Evolutionary conservation across 2,113 vertebrate genomes (phyloP), one percentile per base, ranked within the genome.

Genomic region (Junco hyemalis): DNA sequence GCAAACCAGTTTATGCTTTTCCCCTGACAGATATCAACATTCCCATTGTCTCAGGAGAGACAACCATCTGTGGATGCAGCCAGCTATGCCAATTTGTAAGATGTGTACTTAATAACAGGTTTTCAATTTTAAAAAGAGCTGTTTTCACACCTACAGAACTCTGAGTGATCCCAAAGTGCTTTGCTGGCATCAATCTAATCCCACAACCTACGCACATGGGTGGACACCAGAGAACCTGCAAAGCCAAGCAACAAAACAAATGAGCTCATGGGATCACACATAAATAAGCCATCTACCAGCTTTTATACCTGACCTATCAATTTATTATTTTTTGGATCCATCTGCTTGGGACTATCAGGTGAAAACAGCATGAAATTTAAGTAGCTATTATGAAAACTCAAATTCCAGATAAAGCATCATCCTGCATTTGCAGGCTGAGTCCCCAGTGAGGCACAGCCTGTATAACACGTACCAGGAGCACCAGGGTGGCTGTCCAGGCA

Each of bases 81-180:
- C 31, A 88, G 76, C 51, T 48, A 57, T 31, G 33, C 31, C 38
- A 51, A 76, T 95, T 94, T 78, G 54, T 84, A 60, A 84, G n/a
- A 86, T 28, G 40, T 44, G 68, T 68, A 24, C 65, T 65, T 96
- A 95, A 90, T 88, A 88, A 84, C 48, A 81, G 86, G 47, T 50
- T 94, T 95, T 93, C 63, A 77, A 42, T 63, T 94, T 90, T 3
- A 36, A 81, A 82, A 88, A 69, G 35, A 84, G 31, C 24, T 84
- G 29, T 63, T 93, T 94, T 93, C 90, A 90, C 65, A 94, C 79
- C 80, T 86, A 74, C 79, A 92, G 76, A 88, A 56, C 81, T 44
- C 47, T 63, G 64, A 94, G 71, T 44, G 82, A 88, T 86, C 72
- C 90, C 88, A 53, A 93, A 88, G 44, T 48, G 48, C 50, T 95